Percentiles rank a stretch among this genome's conserved stretches.
phyloP scores from a whole-genome alignment of 2,888 invertebrate species.

The Eupithecia dodoneata region DNA sequence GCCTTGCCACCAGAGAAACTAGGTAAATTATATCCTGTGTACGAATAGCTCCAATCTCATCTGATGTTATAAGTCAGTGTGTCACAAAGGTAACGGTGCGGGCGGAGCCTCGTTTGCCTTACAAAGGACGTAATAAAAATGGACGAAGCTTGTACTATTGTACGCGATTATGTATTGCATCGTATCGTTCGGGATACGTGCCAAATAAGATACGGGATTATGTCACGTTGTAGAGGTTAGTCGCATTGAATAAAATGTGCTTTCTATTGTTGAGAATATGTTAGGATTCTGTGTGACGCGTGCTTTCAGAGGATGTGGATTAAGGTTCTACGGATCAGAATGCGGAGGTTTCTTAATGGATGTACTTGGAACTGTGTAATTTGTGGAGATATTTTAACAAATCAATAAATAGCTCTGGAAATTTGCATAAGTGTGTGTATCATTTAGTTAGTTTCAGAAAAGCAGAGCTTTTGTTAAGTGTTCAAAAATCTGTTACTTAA shows the following conservation, averaged over 20 bases:
- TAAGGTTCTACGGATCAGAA: neutral
- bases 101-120: slow-evolving; percentile 60
- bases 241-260: slow-evolving; percentile 17
- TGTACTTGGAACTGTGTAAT: neutral
- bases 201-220: slow-evolving; percentile 26
- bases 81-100: slow-evolving; percentile 40
- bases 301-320: slow-evolving; percentile 2
- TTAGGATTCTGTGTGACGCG: slow-evolving; percentile 1
- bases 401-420: neutral
- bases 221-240: slow-evolving; percentile 22
- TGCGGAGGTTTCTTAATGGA: neutral
- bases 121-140: slow-evolving; percentile 69
- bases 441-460: no score
- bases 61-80: slow-evolving; percentile 42
- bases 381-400: neutral
- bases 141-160: slow-evolving; percentile 47
- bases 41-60: slow-evolving; percentile 15
- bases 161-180: slow-evolving; percentile 33
- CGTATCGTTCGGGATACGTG: slow-evolving; percentile 31
- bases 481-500: no score
- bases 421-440: no score
- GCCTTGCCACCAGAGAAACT: neutral
- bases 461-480: no score
- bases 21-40: slow-evolving; percentile 10
- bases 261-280: slow-evolving; percentile 14